These are phyloP conservation scores for Platysteira castanea DNA, from an alignment of 2,113 vertebrate genomes.

Conservation along the genomic window DNA sequence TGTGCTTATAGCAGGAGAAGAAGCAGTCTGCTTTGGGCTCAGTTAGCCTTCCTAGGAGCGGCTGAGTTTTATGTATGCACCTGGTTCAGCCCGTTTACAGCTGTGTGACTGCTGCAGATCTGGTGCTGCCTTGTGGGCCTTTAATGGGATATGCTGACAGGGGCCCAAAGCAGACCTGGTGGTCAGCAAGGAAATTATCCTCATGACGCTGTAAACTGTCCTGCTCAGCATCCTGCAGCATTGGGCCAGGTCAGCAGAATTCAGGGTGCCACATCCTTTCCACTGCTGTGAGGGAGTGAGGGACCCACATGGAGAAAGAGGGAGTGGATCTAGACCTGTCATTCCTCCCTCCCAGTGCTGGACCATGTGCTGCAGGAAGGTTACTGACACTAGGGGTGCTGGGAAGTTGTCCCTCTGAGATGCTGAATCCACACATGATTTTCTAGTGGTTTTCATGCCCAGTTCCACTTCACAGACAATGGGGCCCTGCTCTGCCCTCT, in stretches of 20 bases:
- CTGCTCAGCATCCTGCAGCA: background rate
- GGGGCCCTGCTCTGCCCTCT: background rate
- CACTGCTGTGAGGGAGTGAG: rapidly evolving
- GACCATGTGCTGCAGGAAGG: background rate
- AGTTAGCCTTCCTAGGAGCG: background rate
- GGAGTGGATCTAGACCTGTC: background rate
- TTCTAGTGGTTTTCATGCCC: background rate
- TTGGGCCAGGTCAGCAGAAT: background rate
- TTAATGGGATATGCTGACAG: background rate
- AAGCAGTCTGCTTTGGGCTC: background rate
- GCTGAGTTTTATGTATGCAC: background rate
- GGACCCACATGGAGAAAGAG: background rate
- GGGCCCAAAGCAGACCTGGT: background rate
- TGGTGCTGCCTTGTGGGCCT: background rate
- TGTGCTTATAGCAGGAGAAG: background rate
- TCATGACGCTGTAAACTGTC: background rate
- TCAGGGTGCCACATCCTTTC: background rate
- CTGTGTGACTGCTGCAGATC: background rate
- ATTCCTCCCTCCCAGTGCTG: background rate
- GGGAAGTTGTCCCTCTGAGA: background rate
- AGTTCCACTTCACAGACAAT: background rate
- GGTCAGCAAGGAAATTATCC: background rate
- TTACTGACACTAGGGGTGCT: background rate
- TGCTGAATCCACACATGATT: background rate
- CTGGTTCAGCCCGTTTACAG: background rate